Conservation (phyloP, 2,888 invertebrate species). For the Noctuana brunneofusca region DNA sequence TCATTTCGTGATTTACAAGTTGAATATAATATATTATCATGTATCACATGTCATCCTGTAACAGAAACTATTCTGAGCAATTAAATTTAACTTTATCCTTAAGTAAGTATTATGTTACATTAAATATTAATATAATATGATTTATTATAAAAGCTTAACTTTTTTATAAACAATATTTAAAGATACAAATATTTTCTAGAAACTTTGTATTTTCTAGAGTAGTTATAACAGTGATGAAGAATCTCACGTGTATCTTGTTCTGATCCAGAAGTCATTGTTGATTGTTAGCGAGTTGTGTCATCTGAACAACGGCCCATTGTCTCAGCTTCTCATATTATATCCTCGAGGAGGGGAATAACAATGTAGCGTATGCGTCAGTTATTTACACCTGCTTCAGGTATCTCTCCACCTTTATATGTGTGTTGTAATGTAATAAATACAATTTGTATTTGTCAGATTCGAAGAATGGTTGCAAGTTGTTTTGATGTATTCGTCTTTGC, state of each 20-base stretch:
- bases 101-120: too few species aligned
- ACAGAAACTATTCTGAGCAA: too few species aligned
- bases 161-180: too few species aligned
- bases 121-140: too few species aligned
- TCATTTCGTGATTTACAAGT: too few species aligned
- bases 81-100: too few species aligned
- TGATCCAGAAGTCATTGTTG: conserved; percentile 31
- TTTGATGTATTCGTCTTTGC: neutral
- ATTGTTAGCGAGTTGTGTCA: conserved; percentile 31
- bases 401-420: neutral
- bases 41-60: too few species aligned
- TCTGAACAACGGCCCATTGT: conserved; percentile 28
- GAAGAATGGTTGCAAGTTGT: neutral
- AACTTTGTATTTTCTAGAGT: neutral
- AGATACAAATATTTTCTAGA: too few species aligned
- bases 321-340: conserved; percentile 33
- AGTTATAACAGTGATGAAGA: neutral
- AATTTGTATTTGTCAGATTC: neutral
- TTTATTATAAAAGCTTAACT: neutral
- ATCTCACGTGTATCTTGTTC: conserved; percentile 11
- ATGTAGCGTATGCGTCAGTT: conserved; percentile 27
- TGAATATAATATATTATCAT: too few species aligned
- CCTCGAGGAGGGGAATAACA: conserved; percentile 32
- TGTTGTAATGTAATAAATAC: conserved; percentile 3
- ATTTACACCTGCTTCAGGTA: conserved; percentile 28